A percentile compares a stretch with the other conserved stretches of the same genome.
Evolutionary conservation across 2,888 invertebrate genomes (phyloP).

Genomic region (Tillus elongatus): DNA sequence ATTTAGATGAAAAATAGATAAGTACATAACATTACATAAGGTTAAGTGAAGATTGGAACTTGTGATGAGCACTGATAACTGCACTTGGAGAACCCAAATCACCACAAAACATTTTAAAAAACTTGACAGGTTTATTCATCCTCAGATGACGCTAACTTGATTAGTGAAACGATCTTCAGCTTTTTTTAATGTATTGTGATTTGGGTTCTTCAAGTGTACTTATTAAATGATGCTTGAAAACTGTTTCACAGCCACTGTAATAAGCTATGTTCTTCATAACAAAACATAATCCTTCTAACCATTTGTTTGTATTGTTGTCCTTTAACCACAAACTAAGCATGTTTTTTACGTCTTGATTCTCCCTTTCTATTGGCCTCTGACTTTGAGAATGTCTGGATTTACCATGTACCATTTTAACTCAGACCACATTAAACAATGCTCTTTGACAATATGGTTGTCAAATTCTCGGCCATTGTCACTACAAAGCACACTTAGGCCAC

Average conservation of each 20-base stretch:
- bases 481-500: conserved; percentile 32
- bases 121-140: too few relatives aligned
- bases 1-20: too few relatives aligned
- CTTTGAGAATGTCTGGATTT: conserved; percentile 31
- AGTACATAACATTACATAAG: too few relatives aligned
- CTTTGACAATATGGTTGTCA: conserved; percentile 24
- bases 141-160: too few relatives aligned
- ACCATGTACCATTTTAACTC: conserved; percentile 33
- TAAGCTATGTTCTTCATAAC: conserved; percentile 37
- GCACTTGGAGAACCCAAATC: too few relatives aligned
- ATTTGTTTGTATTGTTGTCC: conserved; percentile 30
- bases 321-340: conserved; percentile 35
- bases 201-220: too few relatives aligned
- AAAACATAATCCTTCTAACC: conserved; percentile 36
- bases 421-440: conserved; percentile 21
- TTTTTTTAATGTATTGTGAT: too few relatives aligned
- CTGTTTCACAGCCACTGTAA: conserved; percentile 32
- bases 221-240: too few relatives aligned
- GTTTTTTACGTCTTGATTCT: conserved; percentile 35
- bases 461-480: conserved; percentile 33
- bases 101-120: too few relatives aligned
- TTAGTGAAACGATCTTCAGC: too few relatives aligned
- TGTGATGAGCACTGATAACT: too few relatives aligned
- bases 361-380: conserved; percentile 33
- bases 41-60: too few relatives aligned